Conservation (phyloP, 2,888 invertebrate species). For the Diarsia brunnea region DNA sequence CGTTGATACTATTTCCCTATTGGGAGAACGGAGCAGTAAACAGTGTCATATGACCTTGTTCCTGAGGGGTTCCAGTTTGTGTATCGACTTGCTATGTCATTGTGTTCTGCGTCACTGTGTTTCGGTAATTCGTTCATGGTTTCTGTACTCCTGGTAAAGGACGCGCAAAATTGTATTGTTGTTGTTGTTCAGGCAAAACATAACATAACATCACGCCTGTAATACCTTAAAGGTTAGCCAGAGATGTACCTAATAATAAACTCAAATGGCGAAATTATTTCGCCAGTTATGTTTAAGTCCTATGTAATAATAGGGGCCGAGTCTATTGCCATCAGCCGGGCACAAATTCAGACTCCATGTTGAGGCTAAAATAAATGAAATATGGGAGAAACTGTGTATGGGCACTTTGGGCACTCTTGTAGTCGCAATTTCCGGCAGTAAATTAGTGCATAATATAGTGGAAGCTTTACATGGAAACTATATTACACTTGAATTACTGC, state of each 20-base stretch:
- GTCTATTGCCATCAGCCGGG: too few species aligned
- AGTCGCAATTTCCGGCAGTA: neutral
- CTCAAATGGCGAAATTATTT: too few species aligned
- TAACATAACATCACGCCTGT: too few species aligned
- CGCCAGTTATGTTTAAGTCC: too few species aligned
- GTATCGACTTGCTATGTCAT: conserved; percentile 26
- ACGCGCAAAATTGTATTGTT: neutral
- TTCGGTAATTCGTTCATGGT: conserved; percentile 14
- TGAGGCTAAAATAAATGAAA: neutral
- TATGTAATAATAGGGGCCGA: too few species aligned
- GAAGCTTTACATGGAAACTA: neutral
- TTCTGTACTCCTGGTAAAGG: conserved; percentile 14
- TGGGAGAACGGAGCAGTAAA: conserved; percentile 24
- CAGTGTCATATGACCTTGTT: conserved; percentile 32
- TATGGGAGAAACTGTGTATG: neutral
- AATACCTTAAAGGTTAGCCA: too few species aligned
- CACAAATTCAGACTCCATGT: neutral
- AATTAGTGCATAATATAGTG: neutral
- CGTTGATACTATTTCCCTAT: conserved; percentile 28
- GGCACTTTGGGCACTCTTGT: too few species aligned
- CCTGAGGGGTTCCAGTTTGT: conserved; percentile 13
- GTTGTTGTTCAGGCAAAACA: neutral
- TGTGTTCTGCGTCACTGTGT: conserved; percentile 26
- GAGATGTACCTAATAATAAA: too few species aligned
- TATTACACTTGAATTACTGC: neutral